A percentile compares a stretch with the other conserved stretches of the same genome.
These are phyloP conservation scores for Lontra canadensis DNA, from an alignment of 2,113 vertebrate species.

Conservation along the genomic window DNA sequence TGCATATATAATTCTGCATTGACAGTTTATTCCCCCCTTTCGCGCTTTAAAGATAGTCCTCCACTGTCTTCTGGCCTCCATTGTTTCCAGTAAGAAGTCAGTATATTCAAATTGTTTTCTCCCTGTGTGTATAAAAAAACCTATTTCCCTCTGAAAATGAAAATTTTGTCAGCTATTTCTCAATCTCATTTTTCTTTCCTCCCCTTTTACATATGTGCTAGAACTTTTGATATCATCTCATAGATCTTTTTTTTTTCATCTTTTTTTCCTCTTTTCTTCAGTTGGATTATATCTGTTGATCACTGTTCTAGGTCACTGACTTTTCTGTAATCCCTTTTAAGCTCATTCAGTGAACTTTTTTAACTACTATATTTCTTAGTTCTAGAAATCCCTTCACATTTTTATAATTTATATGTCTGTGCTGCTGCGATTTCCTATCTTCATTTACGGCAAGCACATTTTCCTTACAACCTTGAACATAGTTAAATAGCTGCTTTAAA, in stretches of 20 bases:
- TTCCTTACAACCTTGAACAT: background rate
- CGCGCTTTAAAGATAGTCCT: background rate
- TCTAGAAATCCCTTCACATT: background rate
- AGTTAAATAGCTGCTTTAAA: background rate
- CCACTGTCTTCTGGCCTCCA: background rate
- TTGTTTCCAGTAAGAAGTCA: background rate
- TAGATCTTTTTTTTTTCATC: background rate
- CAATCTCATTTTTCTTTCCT: background rate
- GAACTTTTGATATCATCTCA: background rate
- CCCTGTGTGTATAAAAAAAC: background rate
- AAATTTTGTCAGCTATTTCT: background rate
- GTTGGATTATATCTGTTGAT: background rate
- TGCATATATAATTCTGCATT: background rate
- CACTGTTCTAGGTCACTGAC: background rate
- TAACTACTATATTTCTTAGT: background rate
- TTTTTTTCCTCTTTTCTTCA: background rate
- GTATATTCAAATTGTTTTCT: background rate
- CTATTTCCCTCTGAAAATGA: background rate
- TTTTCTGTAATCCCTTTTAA: background rate
- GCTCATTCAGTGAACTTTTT: background rate
- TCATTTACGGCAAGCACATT: background rate
- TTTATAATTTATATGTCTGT: background rate
- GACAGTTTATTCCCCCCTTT: no score
- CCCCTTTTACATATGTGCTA: background rate
- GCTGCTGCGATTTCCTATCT: background rate